A percentile compares a stretch with the other conserved stretches of the same genome.
Conservation (phyloP, 2,888 invertebrate species). For the Eupeodes luniger region DNA sequence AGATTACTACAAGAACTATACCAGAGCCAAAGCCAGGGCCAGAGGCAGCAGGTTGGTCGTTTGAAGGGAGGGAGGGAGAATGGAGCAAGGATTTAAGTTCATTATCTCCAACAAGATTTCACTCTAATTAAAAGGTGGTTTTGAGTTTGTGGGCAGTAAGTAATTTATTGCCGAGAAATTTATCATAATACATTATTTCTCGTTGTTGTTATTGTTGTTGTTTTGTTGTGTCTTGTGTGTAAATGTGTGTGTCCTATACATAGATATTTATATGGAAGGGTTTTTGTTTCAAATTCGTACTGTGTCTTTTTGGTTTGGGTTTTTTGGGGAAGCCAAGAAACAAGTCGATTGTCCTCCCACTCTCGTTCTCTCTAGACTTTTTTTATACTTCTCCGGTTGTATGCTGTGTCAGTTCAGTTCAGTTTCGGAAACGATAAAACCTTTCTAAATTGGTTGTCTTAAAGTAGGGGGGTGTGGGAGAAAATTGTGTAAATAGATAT, state of each 20-base stretch:
- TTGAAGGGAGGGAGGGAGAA: not conserved
- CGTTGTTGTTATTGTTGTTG: constrained; percentile 12
- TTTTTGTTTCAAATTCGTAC: constrained; percentile 56
- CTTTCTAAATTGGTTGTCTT: constrained; percentile 70
- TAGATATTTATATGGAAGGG: not conserved
- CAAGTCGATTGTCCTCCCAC: constrained; percentile 49
- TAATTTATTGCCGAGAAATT: constrained; percentile 79
- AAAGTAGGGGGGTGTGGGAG: constrained; percentile 36
- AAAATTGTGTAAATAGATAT: constrained; percentile 67
- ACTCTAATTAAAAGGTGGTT: constrained; percentile 79
- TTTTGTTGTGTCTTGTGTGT: not conserved
- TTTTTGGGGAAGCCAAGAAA: constrained; percentile 25
- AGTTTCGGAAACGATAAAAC: constrained; percentile 66
- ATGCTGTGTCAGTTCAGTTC: constrained; percentile 59
- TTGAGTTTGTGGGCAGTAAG: constrained; percentile 79
- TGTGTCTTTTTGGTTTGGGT: constrained; percentile 45
- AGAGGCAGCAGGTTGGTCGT: too few relatives aligned
- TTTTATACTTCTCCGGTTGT: not conserved
- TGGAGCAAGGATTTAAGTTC: constrained; percentile 78
- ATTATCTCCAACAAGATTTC: constrained; percentile 79
- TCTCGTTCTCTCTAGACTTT: not conserved
- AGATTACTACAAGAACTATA: not conserved
- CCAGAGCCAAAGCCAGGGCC: not conserved
- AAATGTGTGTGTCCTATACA: not conserved
- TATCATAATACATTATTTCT: constrained; percentile 77